phyloP scores from a whole-genome alignment of 2,888 invertebrate species.

The Lymantria dispar region DNA sequence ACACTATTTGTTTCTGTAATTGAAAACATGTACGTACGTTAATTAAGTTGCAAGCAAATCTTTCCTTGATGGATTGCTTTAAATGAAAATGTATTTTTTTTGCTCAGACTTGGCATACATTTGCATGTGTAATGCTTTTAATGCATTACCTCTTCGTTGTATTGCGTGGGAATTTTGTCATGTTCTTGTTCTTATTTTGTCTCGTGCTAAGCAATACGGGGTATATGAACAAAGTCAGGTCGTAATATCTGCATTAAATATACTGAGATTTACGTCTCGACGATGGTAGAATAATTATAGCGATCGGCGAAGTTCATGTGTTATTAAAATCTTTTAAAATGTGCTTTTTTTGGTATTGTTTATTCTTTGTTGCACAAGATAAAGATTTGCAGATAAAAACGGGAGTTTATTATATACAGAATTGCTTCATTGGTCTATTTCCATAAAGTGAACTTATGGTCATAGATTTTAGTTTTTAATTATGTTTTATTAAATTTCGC shows the following conservation, averaged over 20 bases:
- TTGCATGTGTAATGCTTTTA: slow-evolving; percentile 70
- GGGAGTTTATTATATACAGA: no score
- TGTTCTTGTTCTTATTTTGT: slow-evolving; percentile 49
- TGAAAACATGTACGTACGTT: slow-evolving; percentile 59
- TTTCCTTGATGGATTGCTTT: slow-evolving; percentile 68
- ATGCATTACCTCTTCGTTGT: slow-evolving; percentile 57
- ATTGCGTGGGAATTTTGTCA: slow-evolving; percentile 58
- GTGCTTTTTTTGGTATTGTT: no score
- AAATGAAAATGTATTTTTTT: slow-evolving; percentile 57
- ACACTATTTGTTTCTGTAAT: slow-evolving; percentile 73
- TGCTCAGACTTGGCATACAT: slow-evolving; percentile 61
- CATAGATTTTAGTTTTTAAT: no score
- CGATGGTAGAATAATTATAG: slow-evolving; percentile 1
- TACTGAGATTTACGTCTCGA: slow-evolving; percentile 18
- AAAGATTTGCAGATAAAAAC: no score
- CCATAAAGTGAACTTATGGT: no score
- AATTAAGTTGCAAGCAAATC: slow-evolving; percentile 70
- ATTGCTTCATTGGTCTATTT: no score
- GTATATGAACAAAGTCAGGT: slow-evolving; percentile 31
- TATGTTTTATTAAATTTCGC: no score
- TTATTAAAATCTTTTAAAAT: neutral
- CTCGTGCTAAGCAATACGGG: slow-evolving; percentile 56
- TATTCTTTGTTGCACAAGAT: no score
- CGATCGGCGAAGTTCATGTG: neutral
- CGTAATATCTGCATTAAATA: slow-evolving; percentile 31